Base-by-base conservation (phyloP, 2,888 invertebrate genomes). In the Acrocera orbiculus region DNA sequence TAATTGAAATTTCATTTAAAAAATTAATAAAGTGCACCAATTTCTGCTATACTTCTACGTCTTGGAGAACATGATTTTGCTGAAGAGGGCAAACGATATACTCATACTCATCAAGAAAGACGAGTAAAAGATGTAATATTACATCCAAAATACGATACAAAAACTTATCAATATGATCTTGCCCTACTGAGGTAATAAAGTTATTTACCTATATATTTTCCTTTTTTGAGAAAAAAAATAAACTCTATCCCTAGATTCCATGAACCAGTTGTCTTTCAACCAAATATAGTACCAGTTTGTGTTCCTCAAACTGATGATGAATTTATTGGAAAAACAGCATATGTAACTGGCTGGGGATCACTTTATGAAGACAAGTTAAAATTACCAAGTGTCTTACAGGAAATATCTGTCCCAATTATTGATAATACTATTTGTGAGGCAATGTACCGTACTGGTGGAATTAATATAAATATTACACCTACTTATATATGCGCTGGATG, bases 401-500 rank as follows among this genome's bases (percentile, higher is more conserved):
- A 90, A 61, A 89, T 90, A 1, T 72, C 80, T n/a, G 87, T 90
- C 15, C 89, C 89, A 0, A 80, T 90, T 20, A 82, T 90, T 51
- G 87, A 87, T 62, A 90, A 90, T 61, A 70, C 77, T 1, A 76
- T 80, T 1, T 90, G 90, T 53, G 89, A 90, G 54, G 67, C 73
- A 2, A 89, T 90, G 89, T 90, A 90, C 64, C 69, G 81, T 45
- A 70, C 75, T 15, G 89, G 90, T 0, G 89, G 89, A 1, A 89
- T 85, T 60, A 82, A 85, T 45, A 89, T 90, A 50, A 86, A 87
- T 52, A 89, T 89, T 50, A 90, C 90, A 0, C 76, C 89, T 53
- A 89, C 90, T 46, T 90, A 90, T 61, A 86, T 90, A 42, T 90
- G 90, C 50, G 90, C 90, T 1, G 90, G 90, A 2, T 80, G 83